Percentiles rank a stretch among this genome's conserved stretches.
Conservation (phyloP, 2,113 vertebrate genomes). For the Hemiscyllium ocellatum region DNA sequence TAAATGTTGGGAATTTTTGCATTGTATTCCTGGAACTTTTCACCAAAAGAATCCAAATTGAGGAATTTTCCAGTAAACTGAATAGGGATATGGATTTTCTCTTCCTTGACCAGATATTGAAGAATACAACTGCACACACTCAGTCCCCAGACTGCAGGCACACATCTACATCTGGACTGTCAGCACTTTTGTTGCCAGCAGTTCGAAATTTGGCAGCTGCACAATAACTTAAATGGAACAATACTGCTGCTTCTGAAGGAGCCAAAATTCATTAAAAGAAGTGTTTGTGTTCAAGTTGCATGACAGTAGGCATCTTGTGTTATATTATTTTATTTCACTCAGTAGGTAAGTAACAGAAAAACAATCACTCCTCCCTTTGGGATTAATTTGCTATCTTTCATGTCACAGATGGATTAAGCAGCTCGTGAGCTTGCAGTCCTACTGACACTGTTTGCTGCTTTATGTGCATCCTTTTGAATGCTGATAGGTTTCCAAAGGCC, state of each 20-base stretch:
- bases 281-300: not conserved
- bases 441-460: not conserved
- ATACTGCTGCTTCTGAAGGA: not conserved
- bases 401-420: too few relatives aligned
- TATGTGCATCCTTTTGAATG: not conserved
- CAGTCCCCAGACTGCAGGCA: not conserved
- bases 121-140: not conserved
- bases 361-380: too few relatives aligned
- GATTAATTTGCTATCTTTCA: too few relatives aligned
- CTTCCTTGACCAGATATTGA: not conserved
- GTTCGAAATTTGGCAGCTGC: not conserved
- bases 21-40: not conserved
- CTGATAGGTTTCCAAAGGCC: not conserved
- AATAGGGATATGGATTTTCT: not conserved
- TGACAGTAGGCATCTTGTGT: not conserved
- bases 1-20: not conserved
- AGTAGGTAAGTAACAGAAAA: not conserved
- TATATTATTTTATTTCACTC: not conserved
- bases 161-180: not conserved
- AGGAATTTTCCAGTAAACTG: slow-evolving; percentile 4
- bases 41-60: not conserved
- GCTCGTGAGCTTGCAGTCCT: too few relatives aligned
- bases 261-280: not conserved
- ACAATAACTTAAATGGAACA: not conserved
- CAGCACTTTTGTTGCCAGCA: not conserved